Base-by-base conservation (phyloP, 2,797 vertebrate genomes). In the Lagorchestes hirsutus region DNA sequence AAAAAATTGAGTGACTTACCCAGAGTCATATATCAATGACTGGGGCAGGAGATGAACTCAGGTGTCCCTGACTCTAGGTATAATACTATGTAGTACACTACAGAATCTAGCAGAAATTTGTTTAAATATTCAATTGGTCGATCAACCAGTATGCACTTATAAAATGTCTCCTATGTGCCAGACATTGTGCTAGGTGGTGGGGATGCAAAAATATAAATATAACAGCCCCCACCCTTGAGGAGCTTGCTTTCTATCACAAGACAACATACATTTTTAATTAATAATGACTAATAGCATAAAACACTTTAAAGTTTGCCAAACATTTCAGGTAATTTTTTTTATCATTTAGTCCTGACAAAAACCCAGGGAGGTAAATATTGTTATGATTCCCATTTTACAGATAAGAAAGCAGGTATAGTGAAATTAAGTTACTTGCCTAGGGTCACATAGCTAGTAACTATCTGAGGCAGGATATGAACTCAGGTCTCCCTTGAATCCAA, bases 21-120 rank as follows among this genome's bases (percentile, higher is more conserved):
- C 58, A 93, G 93, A 54, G 46, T 95, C 94, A 94, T 93, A 93
- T 52, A 94, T 46, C 55, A 91, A 5, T 93, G 93, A 57, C 90
- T 94, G 54, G 74, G 67, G 2, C 52, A 93, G 94, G 96, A 95
- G 93, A 93, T 92, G 96, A 96, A 58, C 57, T 5, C 91, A 90
- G 55, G 74, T 91, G 93, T 10, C 96, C 93, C 94, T 94, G 58
- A 95, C 55, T 82, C n/a, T 24, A 22, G 18, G 18, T 22, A 46
- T 22, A 40, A 82, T 3, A 8, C 16, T 9, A 6, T 40, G 5
- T 22, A 74, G 16, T 24, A 74, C 2, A 40, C n/a, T n/a, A 24
- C 18, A 40, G 8, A 24, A 2, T 82, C 18, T 18, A 40, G 0
- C 67, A 46, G 67, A 40, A 82, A 46, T 46, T 40, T 46, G 18